Percentiles rank a stretch among this genome's conserved stretches.
Conservation (phyloP, 92 coral and sea anemone genomes). For the Virgularia gustaviana region DNA sequence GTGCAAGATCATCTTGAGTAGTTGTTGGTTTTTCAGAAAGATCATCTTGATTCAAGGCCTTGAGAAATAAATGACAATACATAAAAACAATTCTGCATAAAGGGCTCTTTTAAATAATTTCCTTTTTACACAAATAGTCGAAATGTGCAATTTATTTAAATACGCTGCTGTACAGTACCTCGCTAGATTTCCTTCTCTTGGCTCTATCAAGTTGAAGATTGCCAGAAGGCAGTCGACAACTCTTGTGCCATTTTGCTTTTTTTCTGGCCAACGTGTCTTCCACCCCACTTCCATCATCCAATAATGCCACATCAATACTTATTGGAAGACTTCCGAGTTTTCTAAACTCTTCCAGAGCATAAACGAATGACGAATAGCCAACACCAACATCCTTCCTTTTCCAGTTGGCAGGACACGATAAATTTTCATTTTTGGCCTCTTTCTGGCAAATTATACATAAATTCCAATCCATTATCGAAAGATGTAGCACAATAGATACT, state of each 20-base stretch:
- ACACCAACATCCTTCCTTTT: slow-evolving; percentile 41
- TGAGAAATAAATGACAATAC: slow-evolving; percentile 4
- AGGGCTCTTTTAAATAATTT: slow-evolving; percentile 1
- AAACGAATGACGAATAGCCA: slow-evolving; percentile 40
- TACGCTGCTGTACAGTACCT: slow-evolving; percentile 7
- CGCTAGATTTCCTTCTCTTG: slow-evolving; percentile 37
- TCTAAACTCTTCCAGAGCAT: slow-evolving; percentile 3
- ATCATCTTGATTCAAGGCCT: slow-evolving; percentile 6
- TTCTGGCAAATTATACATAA: slow-evolving; percentile 42
- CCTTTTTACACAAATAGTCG: slow-evolving; percentile 5
- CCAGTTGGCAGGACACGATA: slow-evolving; percentile 29
- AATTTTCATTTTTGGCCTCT: slow-evolving; percentile 7
- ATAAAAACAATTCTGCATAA: slow-evolving; percentile 3
- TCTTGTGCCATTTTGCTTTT: slow-evolving; percentile 21
- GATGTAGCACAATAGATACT: slow-evolving; percentile 6
- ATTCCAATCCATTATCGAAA: slow-evolving; percentile 26
- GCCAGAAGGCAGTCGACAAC: slow-evolving; percentile 2
- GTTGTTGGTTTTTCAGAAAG: slow-evolving; percentile 3
- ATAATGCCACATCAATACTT: background rate
- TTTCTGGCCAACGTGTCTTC: background rate
- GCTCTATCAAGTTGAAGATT: slow-evolving; percentile 29
- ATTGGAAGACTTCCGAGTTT: slow-evolving; percentile 17
- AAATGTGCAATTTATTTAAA: slow-evolving; percentile 2
- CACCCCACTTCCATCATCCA: slow-evolving; percentile 19
- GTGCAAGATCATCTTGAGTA: slow-evolving; percentile 6